Evolutionary conservation across 2,888 invertebrate species (phyloP), one percentile per base, ranked within the genome.

Genomic region (Prionchulus punctatus): DNA sequence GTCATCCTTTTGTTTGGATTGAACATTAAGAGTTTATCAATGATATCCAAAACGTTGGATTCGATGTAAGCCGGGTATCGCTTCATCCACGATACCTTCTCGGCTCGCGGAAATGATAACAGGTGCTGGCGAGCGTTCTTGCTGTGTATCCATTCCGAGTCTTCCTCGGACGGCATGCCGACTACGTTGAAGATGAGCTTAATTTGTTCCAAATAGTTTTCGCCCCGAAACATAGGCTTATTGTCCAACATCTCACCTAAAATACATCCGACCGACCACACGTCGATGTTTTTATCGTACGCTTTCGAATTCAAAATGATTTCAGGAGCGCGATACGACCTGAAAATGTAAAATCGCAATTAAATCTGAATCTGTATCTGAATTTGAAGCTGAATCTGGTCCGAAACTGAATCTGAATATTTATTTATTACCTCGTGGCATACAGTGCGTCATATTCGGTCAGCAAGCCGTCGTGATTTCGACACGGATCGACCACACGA

Each of bases 221-320:
- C 92, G 57, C 98, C 98, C 50, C 98, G 98, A 76, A 98, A 98
- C 70, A 98, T 86, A 52, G 98, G 96, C 70, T 91, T 81, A 78
- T 96, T 94, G 63, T 89, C 90, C 67, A 98, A 77, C 96, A 98
- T 98, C 79, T 99, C 98, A 7, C 94, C 98, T 67, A 98, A 79
- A 74, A 98, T 98, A 74, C 98, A 99, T 43, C 98, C 98, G 98
- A 98, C 96, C 12, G 94, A 94, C 98, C 98, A 98, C 66, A 98
- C 92, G 76, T 98, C 77, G 64, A 69, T 68, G 26, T 65, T 64
- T 57, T 68, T 68, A 23, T 67, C 68, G 62, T 68, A 96, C 62
- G 94, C 94, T 83, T 92, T 94, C 2, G 92, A 92, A 76, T 96
- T 96, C 67, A 96, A 82, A 94, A 96, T 96, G 67, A 96, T 96